Base-by-base conservation (phyloP, 1,140 invertebrate species). In the Ganaspis sp. region DNA sequence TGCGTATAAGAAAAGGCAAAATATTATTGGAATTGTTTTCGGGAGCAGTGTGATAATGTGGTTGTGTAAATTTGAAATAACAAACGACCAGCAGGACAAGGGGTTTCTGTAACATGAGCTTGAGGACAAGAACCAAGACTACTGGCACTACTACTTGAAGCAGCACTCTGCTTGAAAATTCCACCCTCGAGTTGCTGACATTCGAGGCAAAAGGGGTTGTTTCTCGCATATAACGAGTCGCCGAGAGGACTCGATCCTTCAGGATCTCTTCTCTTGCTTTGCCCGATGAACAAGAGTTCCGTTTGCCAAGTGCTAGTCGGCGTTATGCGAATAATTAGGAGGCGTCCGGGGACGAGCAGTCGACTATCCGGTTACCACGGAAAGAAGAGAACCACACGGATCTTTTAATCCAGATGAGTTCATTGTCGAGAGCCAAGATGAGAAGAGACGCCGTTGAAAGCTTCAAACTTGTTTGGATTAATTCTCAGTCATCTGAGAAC, bases 291-390 rank as follows among this genome's bases (percentile, higher is more conserved):
- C 72, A 69, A 74, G 71, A 70, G 69, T 76, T 72, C 71, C 49
- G 34, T 70, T 77, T 74, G 45, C 76, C 53, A 69, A 74, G 77
- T 70, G 79, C 74, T 53, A 64, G 70, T 80, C 72, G 73, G 75
- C 75, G 83, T 80, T 74, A 76, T 53, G 75, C 72, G 74, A 83
- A 84, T 84, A 86, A 85, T 87, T 87, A 83, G 79, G 75, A 71
- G 70, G 71, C 72, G 72, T 79, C 70, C 29, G 38, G 76, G 75
- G 74, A 70, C 70, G 53, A 80, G 79, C 72, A 70, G 76, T 72
- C 69, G 79, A 74, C 77, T 81, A 82, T 84, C 80, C 80, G 78
- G 77, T 84, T 84, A 85, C 84, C 73, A 40, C 64, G 75, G 79
- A 79, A 83, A 83, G 73, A 19, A 71, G 82, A 79, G 79, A 81